Conservation (phyloP, 1,140 invertebrate species). For the Diabrotica undecimpunctata region DNA sequence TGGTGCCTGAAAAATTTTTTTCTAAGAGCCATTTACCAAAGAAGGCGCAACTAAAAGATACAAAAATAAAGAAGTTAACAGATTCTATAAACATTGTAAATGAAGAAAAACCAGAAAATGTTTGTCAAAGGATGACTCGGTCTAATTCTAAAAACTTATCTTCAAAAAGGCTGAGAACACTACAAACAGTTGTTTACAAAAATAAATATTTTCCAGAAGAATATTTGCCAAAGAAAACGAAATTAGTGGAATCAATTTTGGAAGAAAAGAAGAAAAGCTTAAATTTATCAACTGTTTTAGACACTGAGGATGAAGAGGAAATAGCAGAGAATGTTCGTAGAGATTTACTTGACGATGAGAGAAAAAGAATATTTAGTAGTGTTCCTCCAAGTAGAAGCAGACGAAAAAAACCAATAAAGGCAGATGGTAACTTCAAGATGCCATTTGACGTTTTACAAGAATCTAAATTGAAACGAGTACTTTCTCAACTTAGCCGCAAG, state of each 20-base stretch:
- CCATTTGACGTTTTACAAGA: neutral
- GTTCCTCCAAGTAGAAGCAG: no score
- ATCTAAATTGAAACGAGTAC: neutral
- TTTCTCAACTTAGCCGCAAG: neutral
- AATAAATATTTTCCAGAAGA: slow-evolving; percentile 10
- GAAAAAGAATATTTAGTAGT: neutral
- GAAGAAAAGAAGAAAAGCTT: neutral
- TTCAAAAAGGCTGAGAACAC: neutral
- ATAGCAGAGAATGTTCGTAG: slow-evolving; percentile 6
- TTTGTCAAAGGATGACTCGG: no score
- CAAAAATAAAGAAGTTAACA: no score
- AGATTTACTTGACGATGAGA: slow-evolving; percentile 8
- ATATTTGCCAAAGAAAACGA: slow-evolving; percentile 1
- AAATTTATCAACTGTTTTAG: neutral
- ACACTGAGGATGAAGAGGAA: slow-evolving; percentile 11
- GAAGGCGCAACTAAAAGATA: no score
- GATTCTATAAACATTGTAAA: no score
- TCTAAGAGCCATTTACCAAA: no score
- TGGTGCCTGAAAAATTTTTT: no score
- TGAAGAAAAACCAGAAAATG: no score
- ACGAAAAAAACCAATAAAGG: neutral
- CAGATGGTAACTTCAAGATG: neutral
- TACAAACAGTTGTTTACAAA: slow-evolving; percentile 10
- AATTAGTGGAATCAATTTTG: neutral
- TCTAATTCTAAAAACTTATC: no score